Base-by-base conservation (phyloP, 2,797 vertebrate species). In the Amblyopsis hoosieri region DNA sequence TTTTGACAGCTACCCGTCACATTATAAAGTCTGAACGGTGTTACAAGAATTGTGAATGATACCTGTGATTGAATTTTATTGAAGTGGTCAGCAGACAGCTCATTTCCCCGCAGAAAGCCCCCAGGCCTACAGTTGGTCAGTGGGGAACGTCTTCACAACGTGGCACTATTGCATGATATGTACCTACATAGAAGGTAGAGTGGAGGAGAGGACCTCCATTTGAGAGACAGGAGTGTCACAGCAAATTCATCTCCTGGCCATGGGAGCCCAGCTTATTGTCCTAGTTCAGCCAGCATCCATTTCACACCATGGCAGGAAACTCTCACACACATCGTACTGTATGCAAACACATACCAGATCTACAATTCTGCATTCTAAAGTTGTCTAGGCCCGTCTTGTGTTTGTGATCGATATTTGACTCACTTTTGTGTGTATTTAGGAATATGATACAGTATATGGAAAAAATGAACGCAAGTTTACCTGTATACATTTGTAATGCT, bases 51-150 rank as follows among this genome's bases (percentile, higher is more conserved):
- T 82, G 84, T 51, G 79, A 88, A 86, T 82, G 81, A 87, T 85
- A 80, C 59, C 69, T 60, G 66, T 87, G 83, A 89, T 87, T 86
- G 86, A 88, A 83, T 86, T 82, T 84, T 87, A 90, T 86, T 87
- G 84, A 90, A 87, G 88, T 87, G 90, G 89, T 89, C 85, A 89
- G 85, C 82, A 76, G 83, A 83, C 60, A 87, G 82, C 85, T 90
- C 81, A 79, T 87, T 86, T 61, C 84, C 80, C 85, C 74, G 73
- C 76, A 82, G 83, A 89, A 85, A 85, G 86, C 83, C 84, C 69
- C 59, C 47, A 80, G 86, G 88, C 80, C 77, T 75, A 59, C 59
- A 81, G 81, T 67, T 85, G 81, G 86, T 86, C 90, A 85, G 83
- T 55, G 65, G 81, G 80, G 80, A 86, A 37, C 69, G 65, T 85